phyloP scores from a whole-genome alignment of 2,113 vertebrate genomes.

The Mustela nigripes region DNA sequence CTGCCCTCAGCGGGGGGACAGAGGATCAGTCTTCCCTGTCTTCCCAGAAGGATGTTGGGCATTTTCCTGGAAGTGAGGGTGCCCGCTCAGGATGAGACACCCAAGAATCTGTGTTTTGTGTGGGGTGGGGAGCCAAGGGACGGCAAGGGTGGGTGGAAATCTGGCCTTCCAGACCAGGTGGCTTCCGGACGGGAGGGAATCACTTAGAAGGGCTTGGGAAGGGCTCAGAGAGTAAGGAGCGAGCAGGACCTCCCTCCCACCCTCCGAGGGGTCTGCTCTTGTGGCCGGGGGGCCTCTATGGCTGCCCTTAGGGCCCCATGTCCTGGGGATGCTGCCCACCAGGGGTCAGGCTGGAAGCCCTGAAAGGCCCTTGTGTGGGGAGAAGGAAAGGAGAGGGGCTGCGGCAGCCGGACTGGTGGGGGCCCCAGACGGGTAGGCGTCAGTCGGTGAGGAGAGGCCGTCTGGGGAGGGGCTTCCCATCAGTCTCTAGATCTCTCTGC shows the following conservation, averaged over 20 bases:
- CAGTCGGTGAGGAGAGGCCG: neutral
- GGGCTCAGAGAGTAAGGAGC: too few species aligned
- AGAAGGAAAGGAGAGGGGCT: neutral
- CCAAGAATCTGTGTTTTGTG: neutral
- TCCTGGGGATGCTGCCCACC: neutral
- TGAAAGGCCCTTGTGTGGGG: neutral
- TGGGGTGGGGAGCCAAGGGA: neutral
- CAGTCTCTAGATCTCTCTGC: neutral
- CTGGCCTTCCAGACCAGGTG: neutral
- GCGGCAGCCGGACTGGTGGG: fast-evolving
- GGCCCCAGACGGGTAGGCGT: neutral
- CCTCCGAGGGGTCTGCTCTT: neutral
- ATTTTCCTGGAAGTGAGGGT: neutral
- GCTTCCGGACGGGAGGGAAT: neutral
- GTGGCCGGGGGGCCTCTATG: neutral
- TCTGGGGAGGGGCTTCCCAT: too few species aligned
- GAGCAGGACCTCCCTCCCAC: neutral
- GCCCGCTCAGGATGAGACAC: neutral
- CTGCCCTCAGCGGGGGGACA: neutral
- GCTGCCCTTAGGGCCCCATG: neutral
- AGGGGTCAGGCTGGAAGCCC: neutral
- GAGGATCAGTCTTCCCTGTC: neutral
- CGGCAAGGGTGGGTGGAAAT: neutral
- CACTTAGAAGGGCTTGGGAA: too few species aligned
- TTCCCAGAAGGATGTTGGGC: neutral